Evolutionary conservation across 2,888 invertebrate species (phyloP), one percentile per base, ranked within the genome.

Genomic region (Galerucella calmariensis): DNA sequence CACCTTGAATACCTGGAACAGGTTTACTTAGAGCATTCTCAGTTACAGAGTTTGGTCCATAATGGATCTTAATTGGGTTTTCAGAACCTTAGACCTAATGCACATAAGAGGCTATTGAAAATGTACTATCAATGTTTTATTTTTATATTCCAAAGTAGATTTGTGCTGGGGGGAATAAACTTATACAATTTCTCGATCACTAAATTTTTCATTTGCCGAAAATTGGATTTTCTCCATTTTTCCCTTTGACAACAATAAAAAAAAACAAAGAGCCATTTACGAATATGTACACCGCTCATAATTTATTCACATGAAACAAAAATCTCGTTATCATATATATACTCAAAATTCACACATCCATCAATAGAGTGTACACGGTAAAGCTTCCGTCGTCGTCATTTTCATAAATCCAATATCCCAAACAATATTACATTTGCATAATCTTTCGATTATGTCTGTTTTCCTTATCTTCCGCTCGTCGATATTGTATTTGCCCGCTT

Each of bases 351-450:
- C 81, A 79, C 79, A 82, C 78, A 65, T 82, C 83, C 69, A 83
- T 84, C 84, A 83, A 84, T 82, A 81, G 80, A 79, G 74, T 82
- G 83, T 83, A 81, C 79, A 79, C 75, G 67, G 67, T 74, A 46
- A 46, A 81, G 81, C 82, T 82, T 82, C 81, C 84, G 83, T 83
- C 83, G 82, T 83, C 84, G 83, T 83, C 83, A 85, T 85, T 85
- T 86, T 85, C 86, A 85, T 85, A 85, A 87, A 87, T 86, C 86
- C 87, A 87, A 87, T 87, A 86, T 86, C 85, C 85, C 84, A 85
- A 86, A 86, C 86, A 85, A 86, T 86, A 86, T 87, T 86, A 84
- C 86, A 87, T 87, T 87, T 86, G 83, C 87, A 87, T 87, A 87
- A 87, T 86, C 86, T 86, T 85, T 83, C 86, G 85, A 85, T 86